Evolutionary conservation across 2,888 invertebrate species (phyloP), one percentile per base, ranked within the genome.

Genomic region (Rhogogaster chlorosoma): DNA sequence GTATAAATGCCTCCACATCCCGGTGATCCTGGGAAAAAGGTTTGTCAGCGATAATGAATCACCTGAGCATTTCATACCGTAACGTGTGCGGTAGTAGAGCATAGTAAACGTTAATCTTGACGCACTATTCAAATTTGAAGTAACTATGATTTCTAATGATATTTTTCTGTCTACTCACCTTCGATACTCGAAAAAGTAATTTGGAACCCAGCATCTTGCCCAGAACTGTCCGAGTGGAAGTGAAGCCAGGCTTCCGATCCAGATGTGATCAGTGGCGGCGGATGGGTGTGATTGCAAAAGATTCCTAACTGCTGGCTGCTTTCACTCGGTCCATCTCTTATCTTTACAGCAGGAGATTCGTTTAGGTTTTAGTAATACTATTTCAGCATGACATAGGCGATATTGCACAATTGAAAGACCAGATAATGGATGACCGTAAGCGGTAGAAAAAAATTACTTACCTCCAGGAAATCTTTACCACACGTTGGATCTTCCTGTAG

Each of bases 1-100:
- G 97, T 97, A 87, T 95, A 96, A 53, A 95, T 93, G 0, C 98
- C 98, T 1, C 98, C 98, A 92, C 98, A 98, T 1, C 98, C 98
- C 0, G 97, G 97, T 82, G 96, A 92, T 2, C 96, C 97, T 95
- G 87, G 7, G 18, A 82, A 88, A 83, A 53, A 53, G 5, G 7
- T 53, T 53, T 45, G 42, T 10, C 42, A 45, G 12, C 12, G 42
- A 0, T 45, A 45, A 45, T 45, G 12, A 45, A 45, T 45, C 42
- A 45, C 12, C 12, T 0, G 12, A 9, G 42, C 42, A 5, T 36
- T 5, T 45, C 2, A 10, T 42, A 45, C 3, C n/a, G n/a, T n/a
- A n/a, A 45, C 12, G 12, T 38, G 5, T n/a, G n/a, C n/a, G n/a
- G n/a, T n/a, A n/a, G n/a, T n/a, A n/a, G n/a, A n/a, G n/a, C n/a